Conservation (phyloP, 2,113 vertebrate genomes). For the Notiomystis cincta region DNA sequence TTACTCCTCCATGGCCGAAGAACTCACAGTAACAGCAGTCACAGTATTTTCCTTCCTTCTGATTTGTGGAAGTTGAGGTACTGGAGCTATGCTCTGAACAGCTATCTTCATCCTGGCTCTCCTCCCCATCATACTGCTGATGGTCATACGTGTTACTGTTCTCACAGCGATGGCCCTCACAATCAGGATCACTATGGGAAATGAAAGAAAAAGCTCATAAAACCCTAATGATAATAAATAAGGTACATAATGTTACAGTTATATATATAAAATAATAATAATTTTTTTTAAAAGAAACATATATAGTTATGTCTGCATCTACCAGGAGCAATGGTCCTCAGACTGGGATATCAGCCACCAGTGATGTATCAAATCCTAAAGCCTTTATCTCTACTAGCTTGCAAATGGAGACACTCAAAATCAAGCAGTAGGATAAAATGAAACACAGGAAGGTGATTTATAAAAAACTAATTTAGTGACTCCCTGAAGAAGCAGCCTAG, state of each 20-base stretch:
- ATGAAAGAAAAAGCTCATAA: not conserved
- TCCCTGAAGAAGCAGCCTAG: not conserved
- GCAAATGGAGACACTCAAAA: not conserved
- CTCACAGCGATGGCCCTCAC: conserved; percentile 94
- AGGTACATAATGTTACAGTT: not conserved
- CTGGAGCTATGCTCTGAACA: conserved; percentile 98
- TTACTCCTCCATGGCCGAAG: conserved; percentile 97
- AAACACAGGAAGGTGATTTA: not conserved
- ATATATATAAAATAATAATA: not conserved
- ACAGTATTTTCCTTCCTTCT: conserved; percentile 99
- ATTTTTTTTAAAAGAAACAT: not conserved
- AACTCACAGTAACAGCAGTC: conserved; percentile 99
- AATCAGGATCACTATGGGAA: conserved; percentile 87
- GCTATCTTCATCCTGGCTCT: conserved; percentile 96
- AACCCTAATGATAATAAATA: not conserved
- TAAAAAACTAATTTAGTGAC: not conserved
- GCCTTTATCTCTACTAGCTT: not conserved
- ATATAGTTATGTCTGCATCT: not conserved
- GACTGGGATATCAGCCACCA: not conserved
- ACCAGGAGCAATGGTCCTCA: not conserved
- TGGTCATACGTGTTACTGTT: conserved; percentile 86
- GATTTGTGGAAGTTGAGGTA: conserved; percentile 98
- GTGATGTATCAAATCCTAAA: not conserved
- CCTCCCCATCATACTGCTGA: conserved; percentile 90
- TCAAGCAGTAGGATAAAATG: not conserved